These are phyloP conservation scores for Drosophila tripunctata DNA, from an alignment of 2,888 invertebrate genomes.

Conservation along the genomic window DNA sequence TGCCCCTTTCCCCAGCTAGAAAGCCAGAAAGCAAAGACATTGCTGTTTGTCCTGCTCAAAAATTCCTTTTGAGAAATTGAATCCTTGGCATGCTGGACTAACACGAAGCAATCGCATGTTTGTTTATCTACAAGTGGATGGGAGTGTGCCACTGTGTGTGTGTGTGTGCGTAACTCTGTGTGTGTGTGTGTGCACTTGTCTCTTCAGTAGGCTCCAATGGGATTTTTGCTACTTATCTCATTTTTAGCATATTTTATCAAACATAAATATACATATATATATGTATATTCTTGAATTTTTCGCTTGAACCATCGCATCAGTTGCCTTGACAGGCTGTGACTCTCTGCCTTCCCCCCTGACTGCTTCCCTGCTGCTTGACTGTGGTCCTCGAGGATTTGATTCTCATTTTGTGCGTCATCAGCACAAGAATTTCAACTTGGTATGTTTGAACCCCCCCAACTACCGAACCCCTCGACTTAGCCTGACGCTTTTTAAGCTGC, in stretches of 20 bases:
- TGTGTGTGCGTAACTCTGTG: conserved; percentile 30
- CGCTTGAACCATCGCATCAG: conserved; percentile 19
- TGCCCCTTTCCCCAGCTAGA: background rate
- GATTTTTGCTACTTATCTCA: conserved; percentile 77
- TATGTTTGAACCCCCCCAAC: conserved; percentile 16
- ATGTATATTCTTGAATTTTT: conserved; percentile 24
- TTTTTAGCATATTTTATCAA: conserved; percentile 81
- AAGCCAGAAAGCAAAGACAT: conserved; percentile 7
- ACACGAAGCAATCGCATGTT: conserved; percentile 57
- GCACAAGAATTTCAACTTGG: conserved; percentile 31
- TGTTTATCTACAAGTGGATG: conserved; percentile 45
- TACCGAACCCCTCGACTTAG: background rate
- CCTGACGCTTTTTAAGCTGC: conserved; percentile 61
- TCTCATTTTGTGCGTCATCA: conserved; percentile 59
- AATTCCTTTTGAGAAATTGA: conserved; percentile 81
- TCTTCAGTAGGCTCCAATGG: conserved; percentile 60
- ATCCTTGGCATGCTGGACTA: conserved; percentile 66
- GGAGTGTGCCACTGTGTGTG: conserved; percentile 3
- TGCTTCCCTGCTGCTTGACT: conserved; percentile 16
- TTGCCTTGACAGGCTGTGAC: conserved; percentile 11
- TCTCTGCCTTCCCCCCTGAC: background rate
- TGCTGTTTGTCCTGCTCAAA: conserved; percentile 48
- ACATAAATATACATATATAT: conserved; percentile 54
- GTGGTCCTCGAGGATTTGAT: conserved; percentile 60
- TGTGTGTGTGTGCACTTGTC: conserved; percentile 50